phyloP scores from a whole-genome alignment of 2,888 invertebrate species.

The Agrotis puta region DNA sequence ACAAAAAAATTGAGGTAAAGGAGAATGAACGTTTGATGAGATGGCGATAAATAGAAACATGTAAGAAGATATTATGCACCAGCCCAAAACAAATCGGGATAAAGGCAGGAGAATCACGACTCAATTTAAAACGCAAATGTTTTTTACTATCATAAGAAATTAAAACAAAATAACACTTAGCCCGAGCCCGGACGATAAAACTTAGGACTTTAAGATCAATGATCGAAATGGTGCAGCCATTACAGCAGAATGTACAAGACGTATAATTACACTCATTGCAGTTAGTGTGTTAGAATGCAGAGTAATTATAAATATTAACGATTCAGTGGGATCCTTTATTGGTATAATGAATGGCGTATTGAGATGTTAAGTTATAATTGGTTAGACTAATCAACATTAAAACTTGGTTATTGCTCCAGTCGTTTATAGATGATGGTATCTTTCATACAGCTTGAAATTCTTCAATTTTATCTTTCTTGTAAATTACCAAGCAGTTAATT shows the following conservation, averaged over 20 bases:
- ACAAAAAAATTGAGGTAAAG: no score
- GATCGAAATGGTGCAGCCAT: constrained; percentile 40
- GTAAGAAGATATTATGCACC: no score
- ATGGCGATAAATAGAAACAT: no score
- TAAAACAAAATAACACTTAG: constrained; percentile 14
- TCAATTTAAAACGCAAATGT: constrained; percentile 2
- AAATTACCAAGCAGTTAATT: neutral
- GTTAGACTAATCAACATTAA: constrained; percentile 45
- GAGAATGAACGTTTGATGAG: no score
- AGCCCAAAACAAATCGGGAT: no score
- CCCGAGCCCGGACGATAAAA: constrained; percentile 3
- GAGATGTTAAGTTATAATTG: constrained; percentile 60
- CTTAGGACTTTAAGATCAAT: constrained; percentile 36
- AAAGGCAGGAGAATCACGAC: neutral
- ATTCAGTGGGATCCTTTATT: constrained; percentile 57
- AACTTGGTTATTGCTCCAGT: constrained; percentile 42
- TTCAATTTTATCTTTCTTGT: neutral
- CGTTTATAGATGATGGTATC: constrained; percentile 35
- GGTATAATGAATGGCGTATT: constrained; percentile 57
- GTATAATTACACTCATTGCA: constrained; percentile 44
- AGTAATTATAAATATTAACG: constrained; percentile 62
- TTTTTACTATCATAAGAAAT: neutral
- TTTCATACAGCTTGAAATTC: constrained; percentile 13
- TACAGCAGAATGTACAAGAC: constrained; percentile 38
- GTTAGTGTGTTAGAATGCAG: constrained; percentile 53